These are phyloP conservation scores for Cheiracanthium punctorium DNA, from an alignment of 2,888 invertebrate genomes.

Conservation along the genomic window DNA sequence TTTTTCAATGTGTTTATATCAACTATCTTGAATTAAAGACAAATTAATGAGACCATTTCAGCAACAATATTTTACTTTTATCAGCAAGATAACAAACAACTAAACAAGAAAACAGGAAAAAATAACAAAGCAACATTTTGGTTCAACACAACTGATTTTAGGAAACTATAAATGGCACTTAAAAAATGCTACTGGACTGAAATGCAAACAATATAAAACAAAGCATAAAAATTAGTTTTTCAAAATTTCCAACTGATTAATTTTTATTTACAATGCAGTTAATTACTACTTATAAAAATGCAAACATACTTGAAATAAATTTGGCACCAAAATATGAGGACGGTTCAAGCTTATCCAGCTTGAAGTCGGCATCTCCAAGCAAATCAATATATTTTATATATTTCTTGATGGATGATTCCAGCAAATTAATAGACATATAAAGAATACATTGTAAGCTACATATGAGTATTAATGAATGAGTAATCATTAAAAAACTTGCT, in stretches of 20 bases:
- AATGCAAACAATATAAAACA: background rate
- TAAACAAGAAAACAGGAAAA: background rate
- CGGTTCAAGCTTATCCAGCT: slow-evolving; percentile 43
- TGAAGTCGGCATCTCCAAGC: slow-evolving; percentile 1
- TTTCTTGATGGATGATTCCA: slow-evolving; percentile 30
- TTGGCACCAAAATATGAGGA: slow-evolving; percentile 65
- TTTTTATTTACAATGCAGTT: background rate
- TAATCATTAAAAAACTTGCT: slow-evolving; percentile 58
- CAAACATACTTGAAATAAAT: slow-evolving; percentile 50
- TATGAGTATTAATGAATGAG: slow-evolving; percentile 40
- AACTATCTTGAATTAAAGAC: background rate
- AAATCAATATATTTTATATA: slow-evolving; percentile 21
- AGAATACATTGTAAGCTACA: slow-evolving; percentile 37
- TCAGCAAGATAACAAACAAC: background rate
- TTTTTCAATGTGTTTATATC: too few species aligned
- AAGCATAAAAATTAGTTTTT: background rate
- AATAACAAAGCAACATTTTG: background rate
- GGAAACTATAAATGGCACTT: background rate
- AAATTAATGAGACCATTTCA: background rate
- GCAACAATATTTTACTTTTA: background rate
- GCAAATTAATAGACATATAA: slow-evolving; percentile 36
- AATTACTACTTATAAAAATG: slow-evolving; percentile 18
- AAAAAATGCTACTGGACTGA: slow-evolving; percentile 33
- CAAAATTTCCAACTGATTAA: background rate
- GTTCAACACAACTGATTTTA: background rate